A percentile compares a stretch with the other conserved stretches of the same genome.
Conservation (phyloP, 92 coral and sea anemone genomes). For the Epizoanthus stellaris region DNA sequence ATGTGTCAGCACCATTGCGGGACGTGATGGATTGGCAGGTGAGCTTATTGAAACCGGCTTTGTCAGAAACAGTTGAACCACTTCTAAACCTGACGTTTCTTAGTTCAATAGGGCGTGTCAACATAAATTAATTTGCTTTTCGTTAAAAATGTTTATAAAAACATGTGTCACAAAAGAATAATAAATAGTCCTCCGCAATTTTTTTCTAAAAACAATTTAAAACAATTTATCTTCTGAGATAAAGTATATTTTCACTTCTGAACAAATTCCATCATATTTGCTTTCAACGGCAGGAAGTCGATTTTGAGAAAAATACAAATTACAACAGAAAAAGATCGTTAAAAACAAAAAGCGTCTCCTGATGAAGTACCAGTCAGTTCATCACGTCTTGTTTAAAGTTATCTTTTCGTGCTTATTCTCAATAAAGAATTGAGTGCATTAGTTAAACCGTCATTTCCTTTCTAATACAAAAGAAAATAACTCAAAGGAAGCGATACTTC, state of each 20-base stretch:
- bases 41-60: too few relatives aligned
- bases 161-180: conserved; percentile 2
- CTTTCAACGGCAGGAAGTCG: too few relatives aligned
- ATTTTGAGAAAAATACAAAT: too few relatives aligned
- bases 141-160: conserved; percentile 16
- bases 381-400: conserved; percentile 21
- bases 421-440: background rate
- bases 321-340: too few relatives aligned
- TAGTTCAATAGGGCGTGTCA: conserved; percentile 20
- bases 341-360: too few relatives aligned
- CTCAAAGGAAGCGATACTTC: conserved; percentile 45
- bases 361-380: background rate
- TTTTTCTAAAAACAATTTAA: background rate
- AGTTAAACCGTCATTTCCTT: conserved; percentile 30
- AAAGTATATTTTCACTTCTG: too few relatives aligned
- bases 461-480: conserved; percentile 12
- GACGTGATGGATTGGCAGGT: too few relatives aligned
- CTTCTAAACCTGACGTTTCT: too few relatives aligned
- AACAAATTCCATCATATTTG: too few relatives aligned
- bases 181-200: background rate
- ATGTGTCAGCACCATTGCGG: too few relatives aligned
- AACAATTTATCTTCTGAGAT: too few relatives aligned
- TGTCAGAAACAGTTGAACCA: too few relatives aligned
- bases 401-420: background rate
- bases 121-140: background rate